These are phyloP conservation scores for Acanthisitta chloris DNA, from an alignment of 2,113 vertebrate species.

Conservation along the genomic window DNA sequence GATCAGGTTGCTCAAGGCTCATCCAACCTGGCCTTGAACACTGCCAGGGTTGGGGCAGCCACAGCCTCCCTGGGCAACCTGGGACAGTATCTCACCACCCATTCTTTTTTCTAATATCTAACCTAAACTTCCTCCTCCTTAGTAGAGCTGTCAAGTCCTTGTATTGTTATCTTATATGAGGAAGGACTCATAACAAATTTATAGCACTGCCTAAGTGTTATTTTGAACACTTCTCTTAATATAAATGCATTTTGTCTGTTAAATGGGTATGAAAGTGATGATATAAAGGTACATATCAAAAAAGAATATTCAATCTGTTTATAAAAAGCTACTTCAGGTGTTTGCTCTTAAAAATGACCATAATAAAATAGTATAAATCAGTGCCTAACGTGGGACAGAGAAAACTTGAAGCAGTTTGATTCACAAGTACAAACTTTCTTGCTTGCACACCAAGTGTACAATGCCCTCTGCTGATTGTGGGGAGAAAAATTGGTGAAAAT, in stretches of 20 bases:
- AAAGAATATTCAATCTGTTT: background rate
- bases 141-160: background rate
- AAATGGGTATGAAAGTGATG: background rate
- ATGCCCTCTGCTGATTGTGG: background rate
- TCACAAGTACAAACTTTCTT: background rate
- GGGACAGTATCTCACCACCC: too few species aligned
- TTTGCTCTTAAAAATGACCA: background rate
- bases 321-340: accelerated
- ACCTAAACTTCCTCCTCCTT: too few species aligned
- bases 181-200: background rate
- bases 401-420: background rate
- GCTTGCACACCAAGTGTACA: background rate
- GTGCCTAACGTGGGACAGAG: background rate
- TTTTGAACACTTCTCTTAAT: background rate
- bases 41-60: too few species aligned
- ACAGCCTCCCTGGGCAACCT: too few species aligned
- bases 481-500: background rate
- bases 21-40: too few species aligned
- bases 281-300: background rate
- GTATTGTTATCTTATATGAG: background rate
- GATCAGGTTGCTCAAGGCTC: too few species aligned
- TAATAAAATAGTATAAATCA: background rate
- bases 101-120: too few species aligned
- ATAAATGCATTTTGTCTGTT: background rate
- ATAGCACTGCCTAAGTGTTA: background rate